Evolutionary conservation across 2,888 invertebrate species (phyloP), one percentile per base, ranked within the genome.

Genomic region (Calliopum simillimum): DNA sequence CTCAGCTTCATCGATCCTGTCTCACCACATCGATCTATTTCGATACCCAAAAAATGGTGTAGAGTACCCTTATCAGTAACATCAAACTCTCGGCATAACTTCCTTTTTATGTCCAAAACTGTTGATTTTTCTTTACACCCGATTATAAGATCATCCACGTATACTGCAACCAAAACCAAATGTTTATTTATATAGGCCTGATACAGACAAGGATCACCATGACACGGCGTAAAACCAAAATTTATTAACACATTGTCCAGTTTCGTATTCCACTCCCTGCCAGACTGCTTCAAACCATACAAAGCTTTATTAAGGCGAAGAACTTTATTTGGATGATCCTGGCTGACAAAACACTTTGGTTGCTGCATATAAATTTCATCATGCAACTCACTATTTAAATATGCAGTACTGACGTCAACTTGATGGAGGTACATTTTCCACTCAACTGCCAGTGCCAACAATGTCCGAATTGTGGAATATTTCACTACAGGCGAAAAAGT

Each of bases 201-300:
- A 25, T 55, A 73, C 23, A 73, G 55, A 58, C 71, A 75, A 5
- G 71, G 71, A 43, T 74, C 71, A 49, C 68, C 66, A 1, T 71
- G 61, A 33, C 66, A 72, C 3, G 63, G 14, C 2, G 16, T 23
- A 43, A 75, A 73, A 3, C 72, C 72, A 41, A 72, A 65, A 33
- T 61, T n/a, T 14, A 43, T 16, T 19, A 75, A 43, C n/a, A 66
- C 70, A 12, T 46, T 65, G 6, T 76, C 73, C 4, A 76, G 68
- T 59, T 74, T 76, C 12, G 49, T 55, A 41, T 78, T 76, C 77
- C 77, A 78, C 43, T 77, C 73, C 6, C 76, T 70, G 3, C 75
- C 74, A 2, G 70, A 62, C 49, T 79, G 78, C 49, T 76, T 77
- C 13, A 80, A 65, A 3, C 77, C 77, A 55, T 78, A 78, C 4